phyloP scores from a whole-genome alignment of 2,113 vertebrate genomes.

The Corythoichthys haematopterus region DNA sequence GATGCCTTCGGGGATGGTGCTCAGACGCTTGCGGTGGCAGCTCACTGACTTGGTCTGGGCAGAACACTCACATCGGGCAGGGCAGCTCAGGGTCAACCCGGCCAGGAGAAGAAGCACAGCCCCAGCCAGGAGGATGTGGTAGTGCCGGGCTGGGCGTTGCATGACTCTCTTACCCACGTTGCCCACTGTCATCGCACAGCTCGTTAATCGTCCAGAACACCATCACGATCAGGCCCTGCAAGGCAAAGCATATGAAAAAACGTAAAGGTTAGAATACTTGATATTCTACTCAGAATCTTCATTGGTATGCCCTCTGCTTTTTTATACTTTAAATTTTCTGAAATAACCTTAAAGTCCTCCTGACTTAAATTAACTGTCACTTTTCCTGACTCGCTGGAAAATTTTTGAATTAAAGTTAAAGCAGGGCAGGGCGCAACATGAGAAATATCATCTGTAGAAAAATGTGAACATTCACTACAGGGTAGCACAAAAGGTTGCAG shows the following conservation, averaged over 20 bases:
- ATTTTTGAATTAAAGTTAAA: constrained; percentile 40
- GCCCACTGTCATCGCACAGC: constrained; percentile 60
- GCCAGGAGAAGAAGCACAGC: constrained; percentile 64
- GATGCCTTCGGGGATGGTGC: constrained; percentile 87
- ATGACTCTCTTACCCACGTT: constrained; percentile 68
- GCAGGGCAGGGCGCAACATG: constrained; percentile 16
- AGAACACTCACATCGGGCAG: constrained; percentile 92
- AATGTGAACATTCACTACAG: constrained; percentile 39
- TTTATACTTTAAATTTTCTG: constrained; percentile 27
- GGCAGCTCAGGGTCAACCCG: constrained; percentile 79
- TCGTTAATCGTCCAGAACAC: constrained; percentile 53
- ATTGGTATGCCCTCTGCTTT: constrained; percentile 9
- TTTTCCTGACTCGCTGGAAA: constrained; percentile 23
- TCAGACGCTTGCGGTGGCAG: constrained; percentile 87
- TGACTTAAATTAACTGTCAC: constrained; percentile 40
- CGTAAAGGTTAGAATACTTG: constrained; percentile 13
- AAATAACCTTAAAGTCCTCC: constrained; percentile 27
- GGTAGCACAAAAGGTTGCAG: constrained; percentile 51
- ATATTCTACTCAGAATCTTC: not conserved
- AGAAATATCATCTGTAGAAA: constrained; percentile 39
- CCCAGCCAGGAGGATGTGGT: constrained; percentile 62
- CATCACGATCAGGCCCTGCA: constrained; percentile 62
- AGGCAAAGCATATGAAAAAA: constrained; percentile 26
- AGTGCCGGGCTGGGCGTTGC: constrained; percentile 43
- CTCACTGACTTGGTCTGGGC: constrained; percentile 90